These are phyloP conservation scores for Variabilichromis moorii DNA, from an alignment of 2,113 vertebrate species.

Conservation along the genomic window DNA sequence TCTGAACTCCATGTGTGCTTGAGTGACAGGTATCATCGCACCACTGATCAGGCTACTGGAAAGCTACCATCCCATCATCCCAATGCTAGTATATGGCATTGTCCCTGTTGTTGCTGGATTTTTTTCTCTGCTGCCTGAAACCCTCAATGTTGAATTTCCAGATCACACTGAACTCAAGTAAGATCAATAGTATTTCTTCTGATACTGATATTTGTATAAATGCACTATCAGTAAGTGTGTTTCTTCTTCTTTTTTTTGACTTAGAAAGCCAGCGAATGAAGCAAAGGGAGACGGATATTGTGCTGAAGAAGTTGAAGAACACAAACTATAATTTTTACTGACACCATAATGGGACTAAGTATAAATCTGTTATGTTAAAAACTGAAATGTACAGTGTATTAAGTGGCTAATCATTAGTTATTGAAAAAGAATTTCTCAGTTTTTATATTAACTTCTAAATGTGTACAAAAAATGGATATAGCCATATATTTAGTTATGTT, in stretches of 20 bases:
- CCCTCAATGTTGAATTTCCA: conserved; percentile 54
- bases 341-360: background rate
- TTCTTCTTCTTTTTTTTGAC: background rate
- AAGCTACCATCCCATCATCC: conserved; percentile 58
- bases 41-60: conserved; percentile 74
- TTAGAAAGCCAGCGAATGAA: background rate
- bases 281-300: background rate
- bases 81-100: conserved; percentile 73
- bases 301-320: background rate
- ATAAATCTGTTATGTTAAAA: background rate
- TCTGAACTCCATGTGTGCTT: conserved; percentile 68
- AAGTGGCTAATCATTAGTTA: background rate
- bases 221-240: background rate
- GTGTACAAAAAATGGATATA: background rate
- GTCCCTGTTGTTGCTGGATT: conserved; percentile 50
- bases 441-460: background rate
- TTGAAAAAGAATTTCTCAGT: background rate
- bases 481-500: background rate
- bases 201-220: background rate
- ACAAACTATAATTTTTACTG: background rate
- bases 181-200: background rate
- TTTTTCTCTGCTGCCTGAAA: conserved; percentile 78
- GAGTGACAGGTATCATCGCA: conserved; percentile 68
- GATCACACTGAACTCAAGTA: conserved; percentile 56
- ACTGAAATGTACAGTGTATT: background rate